phyloP scores from a whole-genome alignment of 1,140 invertebrate species.

The Drosophila leontia region DNA sequence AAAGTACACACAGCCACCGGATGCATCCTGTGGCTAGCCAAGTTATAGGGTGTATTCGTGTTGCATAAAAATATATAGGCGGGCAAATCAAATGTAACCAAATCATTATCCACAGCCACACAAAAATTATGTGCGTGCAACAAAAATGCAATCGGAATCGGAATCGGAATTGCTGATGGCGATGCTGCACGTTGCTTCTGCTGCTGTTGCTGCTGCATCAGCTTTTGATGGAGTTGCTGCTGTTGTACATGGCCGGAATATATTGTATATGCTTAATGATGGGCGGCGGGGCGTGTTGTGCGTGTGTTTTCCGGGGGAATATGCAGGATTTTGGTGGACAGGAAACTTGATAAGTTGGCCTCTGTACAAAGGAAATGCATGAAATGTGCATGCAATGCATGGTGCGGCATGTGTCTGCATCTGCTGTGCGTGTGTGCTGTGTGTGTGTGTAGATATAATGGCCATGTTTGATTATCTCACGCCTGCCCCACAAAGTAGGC shows the following conservation, averaged over 20 bases:
- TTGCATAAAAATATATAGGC: conserved; percentile 46
- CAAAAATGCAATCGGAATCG: conserved; percentile 70
- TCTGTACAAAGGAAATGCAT: conserved; percentile 79
- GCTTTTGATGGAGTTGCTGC: conserved; percentile 22
- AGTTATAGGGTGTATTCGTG: conserved; percentile 39
- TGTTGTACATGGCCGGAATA: conserved; percentile 61
- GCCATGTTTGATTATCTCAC: conserved; percentile 57
- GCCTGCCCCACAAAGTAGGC: conserved; percentile 70
- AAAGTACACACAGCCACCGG: neutral
- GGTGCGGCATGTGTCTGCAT: conserved; percentile 37
- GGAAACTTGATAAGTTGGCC: conserved; percentile 80
- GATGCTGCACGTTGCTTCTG: conserved; percentile 20
- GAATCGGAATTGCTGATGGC: conserved; percentile 51
- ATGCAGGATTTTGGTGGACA: conserved; percentile 55
- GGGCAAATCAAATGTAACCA: conserved; percentile 75
- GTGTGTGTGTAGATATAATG: conserved; percentile 53
- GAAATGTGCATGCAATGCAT: conserved; percentile 74
- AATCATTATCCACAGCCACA: conserved; percentile 62
- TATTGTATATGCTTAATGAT: conserved; percentile 81
- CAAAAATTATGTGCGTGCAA: conserved; percentile 77
- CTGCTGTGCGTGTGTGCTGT: conserved; percentile 6
- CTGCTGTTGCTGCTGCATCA: conserved; percentile 16
- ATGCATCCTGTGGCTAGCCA: neutral
- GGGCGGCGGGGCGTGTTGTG: conserved; percentile 43
- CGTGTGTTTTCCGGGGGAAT: conserved; percentile 29